phyloP scores from a whole-genome alignment of 2,888 invertebrate genomes.

The Pristionchus fissidentatus region DNA sequence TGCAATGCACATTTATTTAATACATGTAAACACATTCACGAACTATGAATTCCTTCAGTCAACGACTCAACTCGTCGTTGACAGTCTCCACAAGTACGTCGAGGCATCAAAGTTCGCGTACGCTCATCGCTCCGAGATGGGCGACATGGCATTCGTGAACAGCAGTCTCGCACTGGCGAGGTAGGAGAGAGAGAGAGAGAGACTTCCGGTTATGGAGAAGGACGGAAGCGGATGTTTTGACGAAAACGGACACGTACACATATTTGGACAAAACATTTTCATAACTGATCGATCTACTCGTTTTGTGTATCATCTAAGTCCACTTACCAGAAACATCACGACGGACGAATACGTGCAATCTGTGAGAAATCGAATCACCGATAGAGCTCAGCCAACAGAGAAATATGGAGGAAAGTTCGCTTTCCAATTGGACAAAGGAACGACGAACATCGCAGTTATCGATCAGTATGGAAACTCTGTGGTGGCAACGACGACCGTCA shows the following conservation, averaged over 20 bases:
- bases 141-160: slow-evolving; percentile 83
- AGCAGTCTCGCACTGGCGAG: slow-evolving; percentile 79
- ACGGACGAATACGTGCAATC: slow-evolving; percentile 80
- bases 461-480: slow-evolving; percentile 87
- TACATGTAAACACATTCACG: background rate
- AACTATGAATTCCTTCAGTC: background rate
- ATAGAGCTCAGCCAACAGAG: slow-evolving; percentile 74
- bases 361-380: slow-evolving; percentile 82
- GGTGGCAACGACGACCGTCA: slow-evolving; percentile 90
- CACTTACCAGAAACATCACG: slow-evolving; percentile 67
- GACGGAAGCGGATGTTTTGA: background rate
- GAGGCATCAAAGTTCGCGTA: slow-evolving; percentile 93
- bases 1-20: no score
- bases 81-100: slow-evolving; percentile 86
- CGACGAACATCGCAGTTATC: slow-evolving; percentile 89
- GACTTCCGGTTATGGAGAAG: no score
- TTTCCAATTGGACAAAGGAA: slow-evolving; percentile 78
- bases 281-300: no score
- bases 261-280: no score
- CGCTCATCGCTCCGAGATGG: slow-evolving; percentile 86
- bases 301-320: background rate
- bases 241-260: no score
- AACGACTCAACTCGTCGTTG: slow-evolving; percentile 38
- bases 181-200: background rate
- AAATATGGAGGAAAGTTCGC: slow-evolving; percentile 76